phyloP scores from a whole-genome alignment of 1,140 invertebrate species.

The Scaptomyza pallida region DNA sequence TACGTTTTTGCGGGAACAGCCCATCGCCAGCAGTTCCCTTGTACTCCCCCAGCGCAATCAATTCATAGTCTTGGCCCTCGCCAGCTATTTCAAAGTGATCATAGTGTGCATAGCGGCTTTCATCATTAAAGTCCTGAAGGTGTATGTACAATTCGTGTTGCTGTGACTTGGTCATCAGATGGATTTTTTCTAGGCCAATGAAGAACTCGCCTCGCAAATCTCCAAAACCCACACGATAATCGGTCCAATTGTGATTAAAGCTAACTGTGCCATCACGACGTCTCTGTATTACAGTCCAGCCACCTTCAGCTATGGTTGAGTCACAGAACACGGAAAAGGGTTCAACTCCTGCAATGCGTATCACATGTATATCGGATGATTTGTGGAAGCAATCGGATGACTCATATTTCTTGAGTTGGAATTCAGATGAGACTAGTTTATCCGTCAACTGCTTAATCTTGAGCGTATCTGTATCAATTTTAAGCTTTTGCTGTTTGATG shows the following conservation, averaged over 20 bases:
- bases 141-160: conserved; percentile 35
- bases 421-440: neutral
- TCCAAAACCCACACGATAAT: conserved; percentile 17
- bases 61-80: too few species aligned
- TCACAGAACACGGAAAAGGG: conserved; percentile 14
- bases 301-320: conserved; percentile 12
- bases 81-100: conserved; percentile 25
- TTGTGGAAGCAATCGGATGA: conserved; percentile 5
- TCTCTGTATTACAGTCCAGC: conserved; percentile 32
- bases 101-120: conserved; percentile 21
- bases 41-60: conserved; percentile 19
- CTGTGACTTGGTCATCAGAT: conserved; percentile 9
- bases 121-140: conserved; percentile 17
- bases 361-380: conserved; percentile 17
- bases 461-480: neutral
- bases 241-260: conserved; percentile 29
- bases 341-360: conserved; percentile 1
- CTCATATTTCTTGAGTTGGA: neutral
- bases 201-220: conserved; percentile 31
- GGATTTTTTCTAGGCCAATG: conserved; percentile 28
- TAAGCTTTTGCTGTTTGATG: neutral
- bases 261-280: conserved; percentile 24
- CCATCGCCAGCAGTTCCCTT: conserved; percentile 29
- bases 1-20: neutral
- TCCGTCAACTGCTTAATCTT: neutral